These are phyloP conservation scores for Globodera ellingtonae DNA, from an alignment of 1,140 invertebrate genomes.

Conservation along the genomic window DNA sequence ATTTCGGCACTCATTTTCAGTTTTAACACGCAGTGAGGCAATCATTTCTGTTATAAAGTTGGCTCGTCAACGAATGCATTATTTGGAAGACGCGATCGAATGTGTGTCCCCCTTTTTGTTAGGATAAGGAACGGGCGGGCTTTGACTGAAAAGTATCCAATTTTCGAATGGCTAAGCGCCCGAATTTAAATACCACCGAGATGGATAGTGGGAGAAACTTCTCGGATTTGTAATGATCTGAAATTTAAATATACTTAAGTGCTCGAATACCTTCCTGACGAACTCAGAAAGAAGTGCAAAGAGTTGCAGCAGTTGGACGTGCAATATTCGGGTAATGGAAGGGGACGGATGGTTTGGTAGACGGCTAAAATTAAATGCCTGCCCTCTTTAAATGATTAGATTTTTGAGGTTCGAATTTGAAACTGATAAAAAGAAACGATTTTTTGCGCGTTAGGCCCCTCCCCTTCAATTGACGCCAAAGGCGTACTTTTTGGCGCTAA, in stretches of 20 bases:
- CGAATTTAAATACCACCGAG: background rate
- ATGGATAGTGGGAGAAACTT: slow-evolving; percentile 1
- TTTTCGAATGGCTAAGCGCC: background rate
- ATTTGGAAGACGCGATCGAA: slow-evolving; percentile 40
- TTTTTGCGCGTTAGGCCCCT: too few species aligned
- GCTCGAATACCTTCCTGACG: slow-evolving; percentile 33
- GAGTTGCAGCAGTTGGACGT: slow-evolving; percentile 38
- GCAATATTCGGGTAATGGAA: slow-evolving; percentile 7
- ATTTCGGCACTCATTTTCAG: too few species aligned
- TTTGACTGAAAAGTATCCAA: background rate
- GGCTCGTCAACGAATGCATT: slow-evolving; percentile 27
- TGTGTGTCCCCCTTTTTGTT: slow-evolving; percentile 32
- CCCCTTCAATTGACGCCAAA: too few species aligned
- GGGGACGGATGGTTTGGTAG: background rate
- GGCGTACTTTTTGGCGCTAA: background rate
- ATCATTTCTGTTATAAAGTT: background rate
- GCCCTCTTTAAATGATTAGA: too few species aligned
- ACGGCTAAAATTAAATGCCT: too few species aligned
- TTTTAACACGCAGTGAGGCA: background rate
- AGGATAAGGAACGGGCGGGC: background rate
- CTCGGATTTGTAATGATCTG: background rate
- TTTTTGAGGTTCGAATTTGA: too few species aligned
- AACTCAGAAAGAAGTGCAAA: slow-evolving; percentile 33
- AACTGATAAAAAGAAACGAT: too few species aligned
- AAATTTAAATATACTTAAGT: slow-evolving; percentile 28